Conservation (phyloP, 2,113 vertebrate genomes). For the Cheirogaleus medius region DNA sequence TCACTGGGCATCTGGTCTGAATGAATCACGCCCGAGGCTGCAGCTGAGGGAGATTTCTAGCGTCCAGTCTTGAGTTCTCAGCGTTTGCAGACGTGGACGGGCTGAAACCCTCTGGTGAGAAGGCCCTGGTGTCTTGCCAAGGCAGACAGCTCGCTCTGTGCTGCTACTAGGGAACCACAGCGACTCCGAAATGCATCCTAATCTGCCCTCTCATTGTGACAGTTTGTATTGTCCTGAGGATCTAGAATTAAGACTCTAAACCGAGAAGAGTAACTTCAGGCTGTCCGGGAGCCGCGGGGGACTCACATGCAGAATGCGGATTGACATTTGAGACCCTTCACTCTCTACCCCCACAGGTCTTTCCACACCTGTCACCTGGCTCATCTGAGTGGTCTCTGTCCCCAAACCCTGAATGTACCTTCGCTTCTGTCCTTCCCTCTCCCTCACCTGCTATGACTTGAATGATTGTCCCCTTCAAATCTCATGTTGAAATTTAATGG, state of each 20-base stretch:
- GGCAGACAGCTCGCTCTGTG: not conserved
- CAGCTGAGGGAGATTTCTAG: not conserved
- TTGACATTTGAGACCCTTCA: too few species aligned
- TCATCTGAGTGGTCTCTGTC: not conserved
- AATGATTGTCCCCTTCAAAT: not conserved
- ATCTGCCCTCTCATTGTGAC: not conserved
- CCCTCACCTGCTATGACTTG: not conserved
- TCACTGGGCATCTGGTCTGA: constrained; percentile 9
- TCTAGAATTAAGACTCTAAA: not conserved
- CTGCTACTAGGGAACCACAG: not conserved
- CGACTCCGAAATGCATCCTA: not conserved
- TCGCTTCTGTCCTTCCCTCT: not conserved
- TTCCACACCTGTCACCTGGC: too few species aligned
- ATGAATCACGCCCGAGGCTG: constrained; percentile 47
- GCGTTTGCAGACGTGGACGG: not conserved
- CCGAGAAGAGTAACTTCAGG: not conserved
- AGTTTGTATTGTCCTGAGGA: not conserved
- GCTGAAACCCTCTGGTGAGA: accelerated
- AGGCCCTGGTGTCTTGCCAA: accelerated
- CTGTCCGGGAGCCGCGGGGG: accelerated
- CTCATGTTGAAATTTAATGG: not conserved
- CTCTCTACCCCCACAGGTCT: not conserved
- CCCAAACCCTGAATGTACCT: accelerated
- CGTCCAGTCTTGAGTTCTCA: not conserved
- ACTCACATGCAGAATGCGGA: not conserved